Evolutionary conservation across 2,888 invertebrate species (phyloP), one percentile per base, ranked within the genome.

Genomic region (Galerucella pusilla): DNA sequence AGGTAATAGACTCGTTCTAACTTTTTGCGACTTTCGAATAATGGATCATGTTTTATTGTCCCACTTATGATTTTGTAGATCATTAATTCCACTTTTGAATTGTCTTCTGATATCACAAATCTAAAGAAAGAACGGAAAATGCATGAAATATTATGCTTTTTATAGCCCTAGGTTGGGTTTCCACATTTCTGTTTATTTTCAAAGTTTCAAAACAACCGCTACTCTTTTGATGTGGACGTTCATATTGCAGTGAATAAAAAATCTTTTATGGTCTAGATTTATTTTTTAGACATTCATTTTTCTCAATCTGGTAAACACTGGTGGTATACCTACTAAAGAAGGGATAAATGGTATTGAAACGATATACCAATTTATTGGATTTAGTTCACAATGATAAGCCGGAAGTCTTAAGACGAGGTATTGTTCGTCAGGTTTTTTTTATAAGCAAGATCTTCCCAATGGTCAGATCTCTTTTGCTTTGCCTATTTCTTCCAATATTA

Each of bases 131-230:
- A n/a, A 64, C 16, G n/a, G 63, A 61, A 46, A 65, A 65, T 46
- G 46, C 20, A 65, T 65, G 46, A 65, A 46, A 65, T 45, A 65
- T 65, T 46, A 65, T 12, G 16, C 35, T 20, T 65, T 65, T 65
- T 20, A 65, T 65, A 46, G 42, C 46, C 16, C 16, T 46, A 3
- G 2, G 20, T 46, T 65, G 25, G 16, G 14, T 65, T 65, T 65
- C 11, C 63, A 35, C 35, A n/a, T 35, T 49, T 25, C 46, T 20
- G 20, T 12, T 45, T 20, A 46, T 65, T 65, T 65, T 65, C 64
- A n/a, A n/a, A 65, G 64, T 65, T 65, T 65, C 46, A 65, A 46
- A 65, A 65, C 64, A 45, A 46, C 64, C 45, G 46, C 64, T 46
- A 46, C 16, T 20, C 20, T 46, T 65, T 46, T 65, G 64, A 65